These are phyloP conservation scores for Melanotus villosus DNA, from an alignment of 2,888 invertebrate species.

Conservation along the genomic window DNA sequence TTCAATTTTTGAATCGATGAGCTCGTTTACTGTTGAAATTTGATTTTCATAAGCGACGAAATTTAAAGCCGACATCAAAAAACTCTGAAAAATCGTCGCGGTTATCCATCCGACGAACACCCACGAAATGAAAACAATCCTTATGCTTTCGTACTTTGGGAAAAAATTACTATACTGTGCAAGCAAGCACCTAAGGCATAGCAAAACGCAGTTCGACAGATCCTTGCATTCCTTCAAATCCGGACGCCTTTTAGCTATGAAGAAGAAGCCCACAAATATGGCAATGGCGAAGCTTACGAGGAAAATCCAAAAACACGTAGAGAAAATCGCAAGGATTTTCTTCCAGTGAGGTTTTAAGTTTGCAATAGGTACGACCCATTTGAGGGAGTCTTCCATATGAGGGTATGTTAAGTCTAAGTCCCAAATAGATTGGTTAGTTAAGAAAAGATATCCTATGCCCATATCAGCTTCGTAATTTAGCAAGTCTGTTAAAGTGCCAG, in stretches of 20 bases:
- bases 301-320: no score
- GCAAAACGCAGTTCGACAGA: no score
- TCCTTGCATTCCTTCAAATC: no score
- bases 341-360: constrained; percentile 16
- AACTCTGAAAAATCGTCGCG: constrained; percentile 34
- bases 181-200: no score
- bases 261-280: no score
- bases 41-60: constrained; percentile 32
- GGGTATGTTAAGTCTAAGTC: constrained; percentile 35
- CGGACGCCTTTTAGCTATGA: no score
- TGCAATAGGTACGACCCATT: constrained; percentile 31
- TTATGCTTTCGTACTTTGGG: no score
- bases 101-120: not conserved
- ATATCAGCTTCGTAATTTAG: constrained; percentile 15
- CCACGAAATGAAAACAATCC: constrained; percentile 24
- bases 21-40: constrained; percentile 34
- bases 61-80: constrained; percentile 33
- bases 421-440: not conserved
- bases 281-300: no score
- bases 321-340: no score
- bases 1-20: constrained; percentile 33
- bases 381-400: constrained; percentile 33
- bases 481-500: no score
- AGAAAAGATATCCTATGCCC: constrained; percentile 23
- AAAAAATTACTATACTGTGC: no score